Conservation (phyloP, 2,888 invertebrate species). For the Hesperia comma region DNA sequence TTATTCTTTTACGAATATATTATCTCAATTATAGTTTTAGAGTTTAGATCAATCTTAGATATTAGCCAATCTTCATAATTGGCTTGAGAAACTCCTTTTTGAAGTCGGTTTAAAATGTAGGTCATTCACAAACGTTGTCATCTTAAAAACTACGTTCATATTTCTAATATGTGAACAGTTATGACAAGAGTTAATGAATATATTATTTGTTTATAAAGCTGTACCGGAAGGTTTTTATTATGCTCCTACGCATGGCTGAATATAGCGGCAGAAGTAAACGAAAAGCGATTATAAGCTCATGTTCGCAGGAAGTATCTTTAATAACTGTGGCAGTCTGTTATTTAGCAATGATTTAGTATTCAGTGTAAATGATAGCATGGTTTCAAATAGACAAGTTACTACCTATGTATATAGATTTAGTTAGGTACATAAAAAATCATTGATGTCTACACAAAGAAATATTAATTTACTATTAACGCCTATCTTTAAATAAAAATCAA, state of each 20-base stretch:
- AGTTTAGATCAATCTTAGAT: neutral
- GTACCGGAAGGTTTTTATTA: slow-evolving; percentile 40
- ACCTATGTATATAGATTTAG: too few species aligned
- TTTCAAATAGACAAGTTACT: too few species aligned
- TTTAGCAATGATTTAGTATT: neutral
- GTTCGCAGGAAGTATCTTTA: neutral
- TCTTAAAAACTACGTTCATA: slow-evolving; percentile 33
- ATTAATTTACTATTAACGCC: too few species aligned
- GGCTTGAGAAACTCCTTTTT: neutral
- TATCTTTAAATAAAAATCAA: too few species aligned
- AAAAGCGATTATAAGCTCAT: neutral
- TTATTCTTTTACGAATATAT: too few species aligned
- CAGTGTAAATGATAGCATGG: too few species aligned
- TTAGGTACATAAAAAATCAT: too few species aligned
- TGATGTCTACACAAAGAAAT: too few species aligned
- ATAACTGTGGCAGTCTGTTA: neutral
- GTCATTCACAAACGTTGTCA: slow-evolving; percentile 27
- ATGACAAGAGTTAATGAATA: slow-evolving; percentile 43
- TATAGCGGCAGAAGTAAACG: neutral
- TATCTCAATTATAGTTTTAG: too few species aligned
- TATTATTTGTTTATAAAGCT: slow-evolving; percentile 43
- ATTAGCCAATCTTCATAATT: neutral
- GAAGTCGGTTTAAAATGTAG: slow-evolving; percentile 21
- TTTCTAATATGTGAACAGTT: slow-evolving; percentile 40
- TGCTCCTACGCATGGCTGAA: slow-evolving; percentile 42